A percentile compares a stretch with the other conserved stretches of the same genome.
Conservation (phyloP, 2,888 invertebrate species). For the Agrypnus murinus region DNA sequence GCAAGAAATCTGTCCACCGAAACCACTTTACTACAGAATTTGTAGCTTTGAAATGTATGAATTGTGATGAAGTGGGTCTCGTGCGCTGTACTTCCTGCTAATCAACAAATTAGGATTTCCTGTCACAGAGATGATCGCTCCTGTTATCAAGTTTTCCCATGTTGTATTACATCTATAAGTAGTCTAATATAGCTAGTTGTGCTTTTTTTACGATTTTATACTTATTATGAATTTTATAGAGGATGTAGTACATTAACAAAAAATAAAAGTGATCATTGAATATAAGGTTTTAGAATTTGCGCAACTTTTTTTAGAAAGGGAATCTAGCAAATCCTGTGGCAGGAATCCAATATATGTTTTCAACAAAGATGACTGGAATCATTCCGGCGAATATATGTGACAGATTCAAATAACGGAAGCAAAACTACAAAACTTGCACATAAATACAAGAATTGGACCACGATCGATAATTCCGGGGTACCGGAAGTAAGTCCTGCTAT, state of each 20-base stretch:
- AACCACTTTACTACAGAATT: conserved; percentile 97
- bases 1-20: conserved; percentile 95
- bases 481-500: conserved; percentile 50
- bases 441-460: conserved; percentile 35
- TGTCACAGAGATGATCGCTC: conserved; percentile 8
- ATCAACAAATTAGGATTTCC: conserved; percentile 24
- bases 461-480: conserved; percentile 56
- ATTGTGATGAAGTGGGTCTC: conserved; percentile 95
- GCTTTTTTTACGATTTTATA: no score
- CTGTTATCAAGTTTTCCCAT: no score
- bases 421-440: conserved; percentile 37
- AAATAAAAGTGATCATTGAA: no score
- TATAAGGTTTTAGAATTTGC: not conserved
- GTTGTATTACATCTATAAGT: no score
- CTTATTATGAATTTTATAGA: no score
- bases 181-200: no score
- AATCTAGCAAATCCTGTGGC: not conserved
- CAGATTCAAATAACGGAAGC: conserved; percentile 2
- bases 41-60: conserved; percentile 94
- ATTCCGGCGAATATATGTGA: not conserved
- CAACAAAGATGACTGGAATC: not conserved
- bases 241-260: no score
- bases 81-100: conserved; percentile 91
- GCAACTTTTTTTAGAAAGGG: not conserved
- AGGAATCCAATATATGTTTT: not conserved